Base-by-base conservation (phyloP, 1,140 invertebrate species). In the Plectrocnemia conspersa region DNA sequence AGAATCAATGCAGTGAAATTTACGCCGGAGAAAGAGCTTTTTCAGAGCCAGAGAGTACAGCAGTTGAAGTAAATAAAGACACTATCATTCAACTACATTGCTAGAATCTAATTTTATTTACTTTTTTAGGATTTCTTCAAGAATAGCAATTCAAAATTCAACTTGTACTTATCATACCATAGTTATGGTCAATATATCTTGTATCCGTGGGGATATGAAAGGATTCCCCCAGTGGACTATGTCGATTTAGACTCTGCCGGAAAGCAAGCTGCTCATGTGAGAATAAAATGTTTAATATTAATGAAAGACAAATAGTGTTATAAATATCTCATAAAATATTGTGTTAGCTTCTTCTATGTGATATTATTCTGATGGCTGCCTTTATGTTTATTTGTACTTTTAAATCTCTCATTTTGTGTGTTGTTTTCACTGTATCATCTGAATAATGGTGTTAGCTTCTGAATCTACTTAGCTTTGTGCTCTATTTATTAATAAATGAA, bases 1-100 rank as follows among this genome's bases (percentile, higher is more conserved):
- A 76, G n/a, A 86, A 91, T 71, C 88, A 89, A 0, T 98, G 95
- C 68, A 83, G 84, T 18, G 89, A 95, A 58, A 92, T 86, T 1
- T 98, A 88, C 68, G 82, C 86, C n/a, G 95, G 96, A n/a, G 76
- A 80, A 0, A 70, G 75, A 4, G 79, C 93, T 0, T 97, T 97
- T 69, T 96, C 92, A 0, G 95, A 98, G 74, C 88, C 89, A 0
- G 95, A 98, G 73, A 91, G 90, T 3, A 77, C 75, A 65, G 86
- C 90, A 1, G 77, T 86, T 35, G 69, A 79, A 4, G 80, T 85
- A 65, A 80, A 80, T 61, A 74, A 80, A n/a, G n/a, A n/a, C n/a
- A n/a, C n/a, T n/a, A n/a, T n/a, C n/a, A n/a, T n/a, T n/a, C n/a
- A n/a, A n/a, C n/a, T n/a, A n/a, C n/a, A n/a, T n/a, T n/a, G n/a